Conservation (phyloP, 2,888 invertebrate genomes). For the Poecilobothrus nobilitatus region DNA sequence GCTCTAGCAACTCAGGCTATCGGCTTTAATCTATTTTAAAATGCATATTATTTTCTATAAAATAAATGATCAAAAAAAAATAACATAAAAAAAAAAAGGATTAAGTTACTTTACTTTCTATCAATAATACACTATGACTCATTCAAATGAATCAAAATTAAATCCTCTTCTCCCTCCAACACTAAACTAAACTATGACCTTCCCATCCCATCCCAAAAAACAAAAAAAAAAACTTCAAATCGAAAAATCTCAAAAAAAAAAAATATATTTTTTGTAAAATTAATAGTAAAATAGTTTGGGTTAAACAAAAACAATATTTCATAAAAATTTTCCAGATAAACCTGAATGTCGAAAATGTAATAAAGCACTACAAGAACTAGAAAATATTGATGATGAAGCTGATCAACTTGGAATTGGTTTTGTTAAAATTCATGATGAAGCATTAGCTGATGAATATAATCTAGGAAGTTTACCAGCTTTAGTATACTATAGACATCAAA, state of each 20-base stretch:
- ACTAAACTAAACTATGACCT: too few species aligned
- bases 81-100: too few species aligned
- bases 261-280: too few species aligned
- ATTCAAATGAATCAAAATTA: too few species aligned
- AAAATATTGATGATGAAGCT: constrained; percentile 91
- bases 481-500: constrained; percentile 89
- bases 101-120: too few species aligned
- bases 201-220: not conserved
- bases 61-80: too few species aligned
- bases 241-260: not conserved
- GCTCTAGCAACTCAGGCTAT: too few species aligned
- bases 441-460: constrained; percentile 85
- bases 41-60: too few species aligned
- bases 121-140: too few species aligned
- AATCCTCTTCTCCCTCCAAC: too few species aligned
- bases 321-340: constrained; percentile 56
- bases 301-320: not conserved
- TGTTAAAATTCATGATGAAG: constrained; percentile 88
- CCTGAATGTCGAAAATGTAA: constrained; percentile 87
- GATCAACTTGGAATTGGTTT: constrained; percentile 90
- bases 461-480: constrained; percentile 78
- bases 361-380: constrained; percentile 81
- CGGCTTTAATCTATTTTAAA: too few species aligned
- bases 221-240: too few species aligned
- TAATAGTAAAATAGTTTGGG: not conserved